Base-by-base conservation (phyloP, 2,888 invertebrate genomes). In the Drosophila anomelani region DNA sequence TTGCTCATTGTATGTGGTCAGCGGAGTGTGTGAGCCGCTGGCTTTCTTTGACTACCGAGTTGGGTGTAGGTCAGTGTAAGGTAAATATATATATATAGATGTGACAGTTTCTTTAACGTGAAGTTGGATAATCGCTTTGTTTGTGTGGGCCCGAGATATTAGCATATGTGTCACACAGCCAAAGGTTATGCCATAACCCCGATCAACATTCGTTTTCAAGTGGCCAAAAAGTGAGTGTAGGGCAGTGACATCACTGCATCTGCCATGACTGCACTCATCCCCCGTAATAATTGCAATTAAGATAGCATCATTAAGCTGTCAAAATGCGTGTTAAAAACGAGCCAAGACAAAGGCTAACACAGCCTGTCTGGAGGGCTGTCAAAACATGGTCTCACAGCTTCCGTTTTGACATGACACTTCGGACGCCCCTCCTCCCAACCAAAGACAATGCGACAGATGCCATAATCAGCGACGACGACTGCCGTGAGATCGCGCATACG, bases 341-440 rank as follows among this genome's bases (percentile, higher is more conserved):
- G 51, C 36, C 55, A 56, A 55, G 55, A 57, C 34, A 57, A 75
- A 53, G 62, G 62, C 36, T 9, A 75, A 46, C 58, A 47, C 34
- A 13, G 36, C 10, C 66, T 43, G 58, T 49, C 66, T 23, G 49
- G 23, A 68, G 71, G 71, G 80, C 60, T 75, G 87, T 82, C 80
- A 74, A 87, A 84, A 79, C 38, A 60, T 29, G 39, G 60, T 79
- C 51, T 76, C 78, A 69, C 84, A 83, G 84, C 88, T 88, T 84
- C 88, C 88, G 84, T 85, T 87, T 76, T 81, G 62, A 53, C 75
- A 67, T 67, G 77, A 53, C 51, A 71, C 56, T 63, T 57, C 58
- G 61, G 34, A 43, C 41, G 46, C 36, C 15, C 47, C 47, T 47
- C 12, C 47, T 20, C 12, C 39, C 34, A 15, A 10, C 39, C 20